Evolutionary conservation across 1,140 invertebrate genomes (phyloP).

Genomic region (Caligus rogercresseyi): DNA sequence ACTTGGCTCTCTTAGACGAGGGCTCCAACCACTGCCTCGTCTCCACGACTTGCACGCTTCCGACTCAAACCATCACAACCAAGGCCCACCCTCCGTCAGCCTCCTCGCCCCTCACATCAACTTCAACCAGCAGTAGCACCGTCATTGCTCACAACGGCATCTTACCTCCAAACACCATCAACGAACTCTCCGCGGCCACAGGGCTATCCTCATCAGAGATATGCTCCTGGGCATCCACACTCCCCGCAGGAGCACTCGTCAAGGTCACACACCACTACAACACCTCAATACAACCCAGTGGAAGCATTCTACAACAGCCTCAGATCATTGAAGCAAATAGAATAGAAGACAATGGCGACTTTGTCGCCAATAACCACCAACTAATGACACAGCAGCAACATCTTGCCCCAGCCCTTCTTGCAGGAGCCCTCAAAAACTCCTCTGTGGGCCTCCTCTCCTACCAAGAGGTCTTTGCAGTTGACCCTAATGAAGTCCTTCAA

Average conservation of each 20-base stretch:
- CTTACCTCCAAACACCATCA: not conserved
- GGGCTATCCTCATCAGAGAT: not conserved
- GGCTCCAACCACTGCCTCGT: not conserved
- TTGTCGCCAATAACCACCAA: no score
- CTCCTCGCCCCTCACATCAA: not conserved
- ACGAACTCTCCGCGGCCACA: slow-evolving; percentile 1
- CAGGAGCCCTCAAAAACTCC: not conserved
- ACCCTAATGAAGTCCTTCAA: slow-evolving; percentile 14
- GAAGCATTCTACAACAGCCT: not conserved
- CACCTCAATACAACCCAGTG: not conserved
- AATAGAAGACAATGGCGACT: no score
- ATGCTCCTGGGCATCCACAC: not conserved
- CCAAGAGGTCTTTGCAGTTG: slow-evolving; percentile 2
- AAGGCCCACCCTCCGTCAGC: not conserved
- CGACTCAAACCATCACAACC: not conserved
- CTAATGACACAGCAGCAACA: no score
- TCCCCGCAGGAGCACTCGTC: not conserved
- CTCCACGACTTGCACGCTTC: not conserved
- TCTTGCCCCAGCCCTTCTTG: no score
- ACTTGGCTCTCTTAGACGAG: not conserved
- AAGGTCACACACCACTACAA: slow-evolving; percentile 14
- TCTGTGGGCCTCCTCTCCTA: slow-evolving; percentile 4
- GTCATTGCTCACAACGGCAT: not conserved
- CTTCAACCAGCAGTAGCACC: not conserved
- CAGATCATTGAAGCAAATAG: no score